Evolutionary conservation across 2,113 vertebrate genomes (phyloP), one percentile per base, ranked within the genome.

Genomic region (Heterochromis multidens): DNA sequence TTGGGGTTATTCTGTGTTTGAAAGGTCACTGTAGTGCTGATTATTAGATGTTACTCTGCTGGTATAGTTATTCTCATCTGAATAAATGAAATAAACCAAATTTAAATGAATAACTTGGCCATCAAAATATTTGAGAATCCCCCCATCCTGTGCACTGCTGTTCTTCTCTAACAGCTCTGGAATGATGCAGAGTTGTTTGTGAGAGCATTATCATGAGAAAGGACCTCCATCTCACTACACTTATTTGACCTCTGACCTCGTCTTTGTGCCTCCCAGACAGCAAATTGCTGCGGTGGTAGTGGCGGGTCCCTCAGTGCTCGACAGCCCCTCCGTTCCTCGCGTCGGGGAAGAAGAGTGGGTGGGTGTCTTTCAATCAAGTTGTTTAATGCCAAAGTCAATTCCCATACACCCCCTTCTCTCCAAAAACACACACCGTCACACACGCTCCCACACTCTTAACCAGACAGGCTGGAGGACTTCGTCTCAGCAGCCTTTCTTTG

Each of bases 181-280:
- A 82, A 59, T 19, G 86, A 87, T 2, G 85, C 80, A 5, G 86
- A 85, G 80, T 83, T 82, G 88, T 90, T 70, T 82, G 88, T 57
- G 82, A 82, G n/a, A 62, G 74, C 3, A 97, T 98, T 97, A 97
- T 89, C 97, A 97, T 98, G 88, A 97, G 96, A 97, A 97, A 97
- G 94, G 94, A 67, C 83, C 82, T 87, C 90, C 89, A 88, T 94
- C 95, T 94, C 95, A 95, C 94, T 94, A 96, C 96, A 97, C 95
- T 97, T 97, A 96, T 96, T 95, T 95, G 96, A 97, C 96, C 97
- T 97, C 91, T 95, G 95, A 97, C 96, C 96, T 90, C 91, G 88
- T 86, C 94, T 96, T 97, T 97, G 92, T 96, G 88, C 80, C 72
- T 84, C 88, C 91, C 95, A 92, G 95, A 96, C 96, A 95, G 96